These are phyloP conservation scores for Syngnathoides biaculeatus DNA, from an alignment of 2,113 vertebrate species.

Conservation along the genomic window DNA sequence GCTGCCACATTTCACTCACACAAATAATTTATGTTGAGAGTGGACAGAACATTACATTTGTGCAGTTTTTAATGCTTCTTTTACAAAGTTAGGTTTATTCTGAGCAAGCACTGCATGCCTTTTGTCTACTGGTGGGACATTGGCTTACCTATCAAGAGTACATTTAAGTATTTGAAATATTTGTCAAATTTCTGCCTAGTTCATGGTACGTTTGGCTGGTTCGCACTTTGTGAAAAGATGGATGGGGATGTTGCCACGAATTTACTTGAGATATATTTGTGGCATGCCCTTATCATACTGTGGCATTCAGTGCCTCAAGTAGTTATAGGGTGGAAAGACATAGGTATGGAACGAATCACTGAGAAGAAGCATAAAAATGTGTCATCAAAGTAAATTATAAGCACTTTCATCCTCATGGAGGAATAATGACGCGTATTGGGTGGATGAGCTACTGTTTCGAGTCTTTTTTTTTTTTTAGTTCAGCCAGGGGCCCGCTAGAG, in stretches of 20 bases:
- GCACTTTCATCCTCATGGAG: slow-evolving; percentile 59
- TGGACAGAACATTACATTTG: slow-evolving; percentile 32
- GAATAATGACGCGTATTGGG: slow-evolving; percentile 1
- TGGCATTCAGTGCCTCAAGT: slow-evolving; percentile 16
- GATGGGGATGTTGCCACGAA: slow-evolving; percentile 18
- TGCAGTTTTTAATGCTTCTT: slow-evolving; percentile 55
- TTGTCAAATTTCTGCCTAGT: slow-evolving; percentile 38
- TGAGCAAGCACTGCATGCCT: slow-evolving; percentile 70
- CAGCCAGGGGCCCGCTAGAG: slow-evolving; percentile 29
- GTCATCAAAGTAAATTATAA: slow-evolving; percentile 43
- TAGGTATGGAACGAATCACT: slow-evolving; percentile 11
- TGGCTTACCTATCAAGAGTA: slow-evolving; percentile 45
- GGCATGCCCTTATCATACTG: slow-evolving; percentile 14
- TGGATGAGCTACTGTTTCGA: slow-evolving; percentile 19
- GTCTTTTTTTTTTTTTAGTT: slow-evolving; percentile 19
- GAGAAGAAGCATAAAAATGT: slow-evolving; percentile 6
- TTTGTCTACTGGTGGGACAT: slow-evolving; percentile 50
- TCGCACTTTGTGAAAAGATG: slow-evolving; percentile 59
- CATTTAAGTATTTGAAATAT: slow-evolving; percentile 43
- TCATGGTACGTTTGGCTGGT: slow-evolving; percentile 33
- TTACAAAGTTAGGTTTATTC: slow-evolving; percentile 49
- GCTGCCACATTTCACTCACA: slow-evolving; percentile 4
- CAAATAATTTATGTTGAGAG: slow-evolving; percentile 24
- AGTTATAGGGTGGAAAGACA: background rate
- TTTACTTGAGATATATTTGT: slow-evolving; percentile 16